Conservation (phyloP, 2,113 vertebrate genomes). For the Chloropsis hardwickii region DNA sequence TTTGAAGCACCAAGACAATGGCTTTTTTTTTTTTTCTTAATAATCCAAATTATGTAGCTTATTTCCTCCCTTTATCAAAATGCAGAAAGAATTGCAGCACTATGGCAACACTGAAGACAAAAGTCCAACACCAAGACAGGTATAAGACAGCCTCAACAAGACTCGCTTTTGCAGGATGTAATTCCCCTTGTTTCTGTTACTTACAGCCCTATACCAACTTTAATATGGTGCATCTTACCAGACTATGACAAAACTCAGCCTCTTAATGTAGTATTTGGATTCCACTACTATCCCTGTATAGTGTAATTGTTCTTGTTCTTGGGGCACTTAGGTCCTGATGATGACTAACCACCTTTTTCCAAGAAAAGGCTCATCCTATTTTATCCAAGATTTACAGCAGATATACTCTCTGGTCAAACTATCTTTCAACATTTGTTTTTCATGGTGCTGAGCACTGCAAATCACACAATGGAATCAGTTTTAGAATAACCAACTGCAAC, state of each 20-base stretch:
- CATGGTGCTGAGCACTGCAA: not conserved
- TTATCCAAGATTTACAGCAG: not conserved
- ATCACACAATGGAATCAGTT: not conserved
- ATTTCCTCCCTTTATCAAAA: not conserved
- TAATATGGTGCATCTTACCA: not conserved
- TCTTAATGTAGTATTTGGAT: not conserved
- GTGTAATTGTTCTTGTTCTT: not conserved
- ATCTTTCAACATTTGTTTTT: not conserved
- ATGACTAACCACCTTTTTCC: not conserved
- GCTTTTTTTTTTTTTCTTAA: not conserved
- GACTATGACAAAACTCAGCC: not conserved
- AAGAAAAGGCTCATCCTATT: not conserved
- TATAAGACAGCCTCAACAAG: not conserved
- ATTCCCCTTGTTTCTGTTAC: not conserved
- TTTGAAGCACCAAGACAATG: not conserved
- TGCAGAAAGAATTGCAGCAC: not conserved
- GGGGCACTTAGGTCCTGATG: not conserved
- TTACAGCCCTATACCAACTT: not conserved
- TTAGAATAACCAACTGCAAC: not conserved
- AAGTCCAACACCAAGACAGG: not conserved
- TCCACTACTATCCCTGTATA: not conserved
- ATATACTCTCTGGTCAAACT: not conserved
- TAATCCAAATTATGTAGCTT: not conserved
- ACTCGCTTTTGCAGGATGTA: not conserved
- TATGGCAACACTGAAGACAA: not conserved